These are phyloP conservation scores for Drosophila ohnishii DNA, from an alignment of 1,140 invertebrate genomes.

Conservation along the genomic window DNA sequence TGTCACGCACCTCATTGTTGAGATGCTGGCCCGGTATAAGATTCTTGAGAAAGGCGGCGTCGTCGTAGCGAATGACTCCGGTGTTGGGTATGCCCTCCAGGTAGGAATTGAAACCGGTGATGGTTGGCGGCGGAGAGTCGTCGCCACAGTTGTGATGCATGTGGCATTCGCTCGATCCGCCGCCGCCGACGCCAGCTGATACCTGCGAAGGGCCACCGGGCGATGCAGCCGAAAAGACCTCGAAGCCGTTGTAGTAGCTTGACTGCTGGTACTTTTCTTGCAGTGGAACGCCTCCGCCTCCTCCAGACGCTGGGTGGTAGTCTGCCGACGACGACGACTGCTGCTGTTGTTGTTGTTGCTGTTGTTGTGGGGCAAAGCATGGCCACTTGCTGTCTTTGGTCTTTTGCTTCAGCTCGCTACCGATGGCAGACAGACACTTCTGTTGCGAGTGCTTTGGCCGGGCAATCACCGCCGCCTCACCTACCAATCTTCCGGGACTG, in stretches of 20 bases:
- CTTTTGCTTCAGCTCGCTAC: slow-evolving; percentile 81
- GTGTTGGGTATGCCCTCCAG: slow-evolving; percentile 79
- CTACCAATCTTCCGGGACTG: slow-evolving; percentile 56
- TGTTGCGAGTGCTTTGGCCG: slow-evolving; percentile 65
- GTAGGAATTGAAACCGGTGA: slow-evolving; percentile 81
- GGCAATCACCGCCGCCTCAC: slow-evolving; percentile 73
- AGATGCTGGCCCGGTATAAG: slow-evolving; percentile 84
- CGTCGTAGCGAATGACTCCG: slow-evolving; percentile 81
- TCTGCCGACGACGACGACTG: slow-evolving; percentile 17
- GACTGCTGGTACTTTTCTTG: slow-evolving; percentile 81
- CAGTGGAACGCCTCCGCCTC: slow-evolving; percentile 32
- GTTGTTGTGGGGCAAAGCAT: slow-evolving; percentile 43
- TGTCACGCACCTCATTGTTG: slow-evolving; percentile 83
- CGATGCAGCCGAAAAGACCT: slow-evolving; percentile 55
- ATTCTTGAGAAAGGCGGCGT: slow-evolving; percentile 84
- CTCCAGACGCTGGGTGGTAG: slow-evolving; percentile 28
- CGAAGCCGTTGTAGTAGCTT: slow-evolving; percentile 79
- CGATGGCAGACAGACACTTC: slow-evolving; percentile 79
- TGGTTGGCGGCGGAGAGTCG: slow-evolving; percentile 81
- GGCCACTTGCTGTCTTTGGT: slow-evolving; percentile 77
- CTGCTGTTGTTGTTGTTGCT: slow-evolving; percentile 1
- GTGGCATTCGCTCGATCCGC: slow-evolving; percentile 51
- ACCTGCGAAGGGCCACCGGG: slow-evolving; percentile 7
- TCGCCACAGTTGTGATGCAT: slow-evolving; percentile 80
- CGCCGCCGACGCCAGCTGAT: slow-evolving; percentile 18